Evolutionary conservation across 64 coral and sea anemone species (phyloP).

Genomic region (Montipora foliosa): DNA sequence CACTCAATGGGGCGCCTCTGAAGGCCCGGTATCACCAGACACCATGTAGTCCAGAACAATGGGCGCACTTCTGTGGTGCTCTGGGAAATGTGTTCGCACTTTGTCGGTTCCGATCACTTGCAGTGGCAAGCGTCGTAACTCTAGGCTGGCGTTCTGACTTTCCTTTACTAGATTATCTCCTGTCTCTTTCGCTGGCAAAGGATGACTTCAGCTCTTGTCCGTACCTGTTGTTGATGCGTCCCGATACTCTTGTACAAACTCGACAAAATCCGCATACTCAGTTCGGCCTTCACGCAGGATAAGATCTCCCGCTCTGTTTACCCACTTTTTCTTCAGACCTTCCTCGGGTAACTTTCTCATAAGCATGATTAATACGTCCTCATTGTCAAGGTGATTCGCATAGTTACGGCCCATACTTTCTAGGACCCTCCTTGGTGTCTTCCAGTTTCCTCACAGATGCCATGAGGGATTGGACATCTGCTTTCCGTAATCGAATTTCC

Average conservation of each 20-base stretch:
- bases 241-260: conserved; percentile 53
- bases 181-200: neutral
- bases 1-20: no score
- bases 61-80: conserved; percentile 40
- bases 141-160: conserved; percentile 21
- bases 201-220: conserved; percentile 60
- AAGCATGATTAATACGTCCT: conserved; percentile 71
- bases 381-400: conserved; percentile 54
- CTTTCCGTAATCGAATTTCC: conserved; percentile 63
- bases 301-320: conserved; percentile 73
- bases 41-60: neutral
- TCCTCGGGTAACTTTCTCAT: conserved; percentile 86
- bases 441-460: conserved; percentile 76
- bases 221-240: conserved; percentile 82
- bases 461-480: conserved; percentile 66
- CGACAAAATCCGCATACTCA: conserved; percentile 63
- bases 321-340: conserved; percentile 77
- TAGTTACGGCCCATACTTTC: conserved; percentile 55
- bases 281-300: conserved; percentile 50
- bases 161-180: neutral
- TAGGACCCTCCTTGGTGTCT: conserved; percentile 61
- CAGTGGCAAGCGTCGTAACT: conserved; percentile 62
- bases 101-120: conserved; percentile 20
- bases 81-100: neutral
- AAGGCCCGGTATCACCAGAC: neutral